Evolutionary conservation across 2,797 vertebrate genomes (phyloP).

Genomic region (Leptatherina wallacei): DNA sequence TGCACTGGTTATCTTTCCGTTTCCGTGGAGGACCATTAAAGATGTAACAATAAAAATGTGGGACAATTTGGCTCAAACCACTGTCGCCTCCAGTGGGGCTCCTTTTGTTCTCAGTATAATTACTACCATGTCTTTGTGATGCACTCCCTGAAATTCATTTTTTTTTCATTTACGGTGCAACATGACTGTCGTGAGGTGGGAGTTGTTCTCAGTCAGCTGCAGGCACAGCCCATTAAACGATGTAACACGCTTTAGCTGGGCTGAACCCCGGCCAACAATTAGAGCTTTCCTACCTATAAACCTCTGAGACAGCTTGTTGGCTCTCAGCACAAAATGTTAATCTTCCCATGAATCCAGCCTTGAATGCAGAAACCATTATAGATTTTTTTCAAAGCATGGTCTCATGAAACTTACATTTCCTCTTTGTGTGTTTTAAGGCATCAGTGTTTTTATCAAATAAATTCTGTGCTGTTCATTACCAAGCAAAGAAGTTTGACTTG

Average conservation of each 20-base stretch:
- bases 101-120: neutral
- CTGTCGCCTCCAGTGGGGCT: neutral
- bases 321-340: constrained; percentile 15
- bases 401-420: constrained; percentile 6
- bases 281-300: constrained; percentile 20
- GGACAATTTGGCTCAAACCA: neutral
- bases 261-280: constrained; percentile 39
- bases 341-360: constrained; percentile 32
- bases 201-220: neutral
- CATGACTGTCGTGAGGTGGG: neutral
- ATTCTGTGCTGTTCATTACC: neutral
- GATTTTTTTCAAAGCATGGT: neutral
- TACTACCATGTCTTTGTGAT: neutral
- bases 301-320: constrained; percentile 42
- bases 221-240: constrained; percentile 11
- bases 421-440: constrained; percentile 18
- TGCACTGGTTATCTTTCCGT: neutral
- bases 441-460: constrained; percentile 18
- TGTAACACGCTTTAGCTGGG: constrained; percentile 14
- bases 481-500: constrained; percentile 3
- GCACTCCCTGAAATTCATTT: neutral
- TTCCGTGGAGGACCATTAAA: neutral
- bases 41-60: neutral
- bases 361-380: constrained; percentile 7
- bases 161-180: neutral